These are phyloP conservation scores for Elgaria multicarinata DNA, from an alignment of 2,113 vertebrate species.

Conservation along the genomic window DNA sequence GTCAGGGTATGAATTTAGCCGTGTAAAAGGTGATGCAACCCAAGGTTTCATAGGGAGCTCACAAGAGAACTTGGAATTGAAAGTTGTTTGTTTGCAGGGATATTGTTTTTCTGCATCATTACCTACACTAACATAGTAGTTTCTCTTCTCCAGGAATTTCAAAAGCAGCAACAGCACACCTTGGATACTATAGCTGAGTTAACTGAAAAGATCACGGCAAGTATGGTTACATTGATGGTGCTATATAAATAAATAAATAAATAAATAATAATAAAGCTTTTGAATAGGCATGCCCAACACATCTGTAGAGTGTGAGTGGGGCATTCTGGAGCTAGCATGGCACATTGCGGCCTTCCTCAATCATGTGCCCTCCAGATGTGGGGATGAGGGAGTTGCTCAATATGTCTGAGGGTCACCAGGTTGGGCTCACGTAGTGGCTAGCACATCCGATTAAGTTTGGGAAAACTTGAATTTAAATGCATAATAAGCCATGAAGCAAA, in stretches of 20 bases:
- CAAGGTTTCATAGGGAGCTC: neutral
- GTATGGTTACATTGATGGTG: too few species aligned
- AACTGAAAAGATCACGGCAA: conserved; percentile 56
- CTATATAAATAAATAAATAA: too few species aligned
- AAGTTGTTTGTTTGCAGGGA: neutral
- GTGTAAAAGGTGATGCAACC: neutral
- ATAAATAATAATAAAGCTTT: too few species aligned
- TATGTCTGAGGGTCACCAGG: neutral
- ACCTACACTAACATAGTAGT: neutral
- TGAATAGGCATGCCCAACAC: neutral
- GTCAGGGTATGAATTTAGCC: neutral
- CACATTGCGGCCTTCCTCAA: neutral
- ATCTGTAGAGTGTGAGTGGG: neutral
- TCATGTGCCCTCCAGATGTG: neutral
- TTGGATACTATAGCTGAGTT: conserved; percentile 41
- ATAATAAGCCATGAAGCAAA: neutral
- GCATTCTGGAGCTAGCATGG: neutral
- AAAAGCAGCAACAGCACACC: conserved; percentile 57
- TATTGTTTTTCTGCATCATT: neutral
- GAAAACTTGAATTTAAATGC: neutral
- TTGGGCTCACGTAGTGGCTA: too few species aligned
- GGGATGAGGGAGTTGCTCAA: neutral
- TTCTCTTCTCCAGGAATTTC: conserved; percentile 53
- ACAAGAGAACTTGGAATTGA: neutral
- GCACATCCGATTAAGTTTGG: neutral